Percentiles rank a stretch among this genome's conserved stretches.
Evolutionary conservation across 1,140 invertebrate genomes (phyloP).

Genomic region (Drosophila ercepeae): DNA sequence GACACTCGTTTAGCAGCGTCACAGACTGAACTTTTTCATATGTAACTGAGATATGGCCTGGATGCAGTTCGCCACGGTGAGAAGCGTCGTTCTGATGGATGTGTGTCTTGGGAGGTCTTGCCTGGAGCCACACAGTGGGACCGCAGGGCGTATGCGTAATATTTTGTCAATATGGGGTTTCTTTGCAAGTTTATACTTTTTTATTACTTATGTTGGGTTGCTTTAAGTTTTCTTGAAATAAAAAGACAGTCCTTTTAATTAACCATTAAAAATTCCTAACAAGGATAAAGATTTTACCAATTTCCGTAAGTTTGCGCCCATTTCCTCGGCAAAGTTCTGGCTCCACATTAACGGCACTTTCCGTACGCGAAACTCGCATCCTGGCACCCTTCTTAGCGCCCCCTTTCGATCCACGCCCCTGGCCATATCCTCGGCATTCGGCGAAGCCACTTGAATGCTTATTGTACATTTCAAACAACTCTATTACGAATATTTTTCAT

Average conservation of each 20-base stretch:
- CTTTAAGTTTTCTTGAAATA: no score
- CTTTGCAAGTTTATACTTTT: no score
- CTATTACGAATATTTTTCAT: constrained; percentile 83
- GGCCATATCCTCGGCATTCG: constrained; percentile 35
- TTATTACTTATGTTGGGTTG: no score
- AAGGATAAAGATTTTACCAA: no score
- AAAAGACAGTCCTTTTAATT: no score
- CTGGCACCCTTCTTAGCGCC: neutral
- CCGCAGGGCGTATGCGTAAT: neutral
- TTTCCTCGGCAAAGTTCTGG: constrained; percentile 22
- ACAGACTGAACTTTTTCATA: constrained; percentile 57
- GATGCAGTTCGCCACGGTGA: constrained; percentile 11
- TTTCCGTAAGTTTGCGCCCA: no score
- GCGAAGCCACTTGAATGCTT: constrained; percentile 77
- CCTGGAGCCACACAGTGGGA: constrained; percentile 6
- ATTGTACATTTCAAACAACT: constrained; percentile 83
- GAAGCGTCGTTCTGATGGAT: constrained; percentile 19
- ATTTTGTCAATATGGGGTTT: neutral
- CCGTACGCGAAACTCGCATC: constrained; percentile 11
- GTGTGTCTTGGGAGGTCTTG: constrained; percentile 25
- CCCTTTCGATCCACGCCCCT: neutral
- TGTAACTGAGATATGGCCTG: constrained; percentile 30
- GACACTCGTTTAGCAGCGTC: constrained; percentile 42
- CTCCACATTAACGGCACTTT: constrained; percentile 50
- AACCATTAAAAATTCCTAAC: no score